phyloP scores from a whole-genome alignment of 2,797 vertebrate genomes.

The Urosaurus nigricauda region DNA sequence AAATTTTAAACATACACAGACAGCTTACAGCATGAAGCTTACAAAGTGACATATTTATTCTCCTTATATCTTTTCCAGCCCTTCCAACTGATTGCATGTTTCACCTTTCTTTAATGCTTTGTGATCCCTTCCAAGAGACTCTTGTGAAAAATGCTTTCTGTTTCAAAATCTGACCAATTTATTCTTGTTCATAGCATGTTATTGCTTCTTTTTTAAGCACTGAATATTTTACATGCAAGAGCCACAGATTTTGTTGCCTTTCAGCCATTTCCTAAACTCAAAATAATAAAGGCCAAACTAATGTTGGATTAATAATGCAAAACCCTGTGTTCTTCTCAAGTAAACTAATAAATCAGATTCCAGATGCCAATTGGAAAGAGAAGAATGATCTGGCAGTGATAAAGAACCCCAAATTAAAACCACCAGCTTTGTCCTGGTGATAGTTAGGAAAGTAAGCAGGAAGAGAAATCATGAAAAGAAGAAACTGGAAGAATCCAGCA shows the following conservation, averaged over 20 bases:
- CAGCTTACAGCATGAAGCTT: constrained; percentile 52
- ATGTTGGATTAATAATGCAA: constrained; percentile 12
- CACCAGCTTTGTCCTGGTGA: constrained; percentile 29
- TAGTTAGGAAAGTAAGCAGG: constrained; percentile 52
- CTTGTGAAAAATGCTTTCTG: constrained; percentile 40
- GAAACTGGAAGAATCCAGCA: constrained; percentile 38
- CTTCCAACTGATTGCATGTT: constrained; percentile 55
- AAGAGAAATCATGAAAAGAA: constrained; percentile 23
- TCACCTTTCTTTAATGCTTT: constrained; percentile 67
- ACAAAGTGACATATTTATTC: constrained; percentile 62
- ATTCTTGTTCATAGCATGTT: constrained; percentile 25
- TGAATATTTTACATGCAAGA: constrained; percentile 33
- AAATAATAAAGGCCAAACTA: not conserved
- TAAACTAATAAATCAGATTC: constrained; percentile 45
- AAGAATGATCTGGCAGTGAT: constrained; percentile 43
- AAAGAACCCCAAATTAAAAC: constrained; percentile 52
- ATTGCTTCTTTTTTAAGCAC: constrained; percentile 43
- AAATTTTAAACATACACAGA: constrained; percentile 62
- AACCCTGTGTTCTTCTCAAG: constrained; percentile 15
- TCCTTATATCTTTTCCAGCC: constrained; percentile 49
- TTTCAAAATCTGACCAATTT: constrained; percentile 45
- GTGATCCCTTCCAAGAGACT: constrained; percentile 61
- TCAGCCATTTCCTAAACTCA: not conserved
- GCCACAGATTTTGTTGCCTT: not conserved
- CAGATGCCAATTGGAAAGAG: constrained; percentile 34